Base-by-base conservation (phyloP, 1,140 invertebrate species). In the Hypothenemus hampei region DNA sequence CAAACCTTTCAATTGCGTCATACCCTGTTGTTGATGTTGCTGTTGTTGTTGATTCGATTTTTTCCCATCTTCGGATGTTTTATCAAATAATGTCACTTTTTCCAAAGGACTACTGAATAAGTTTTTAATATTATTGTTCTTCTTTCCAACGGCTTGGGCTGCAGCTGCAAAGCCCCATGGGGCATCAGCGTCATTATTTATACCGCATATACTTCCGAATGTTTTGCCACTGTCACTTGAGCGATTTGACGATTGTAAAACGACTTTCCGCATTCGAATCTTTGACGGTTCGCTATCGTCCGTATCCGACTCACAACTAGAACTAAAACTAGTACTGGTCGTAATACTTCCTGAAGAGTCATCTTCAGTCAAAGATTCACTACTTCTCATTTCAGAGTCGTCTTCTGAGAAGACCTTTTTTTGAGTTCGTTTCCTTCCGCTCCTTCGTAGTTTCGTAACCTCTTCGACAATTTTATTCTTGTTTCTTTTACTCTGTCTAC, bases 101-200 rank as follows among this genome's bases (percentile, higher is more conserved):
- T 53, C 56, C 13, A 49, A 26, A 52, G 39, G 52, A 23, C 31
- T 37, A 6, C 45, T 50, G 23, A 61, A 61, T 10, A 58, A 43
- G 26, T 61, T 61, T 37, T 54, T 47, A n/a, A n/a, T n/a, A n/a
- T n/a, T n/a, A 11, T 11, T 26, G 24, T 58, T 13, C 18, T 5
- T 43, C 47, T 46, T 45, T 18, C 26, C 19, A 48, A 80, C 77
- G 15, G 64, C 63, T 48, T 75, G 75, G 0, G 77, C 78, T 10
- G 78, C 79, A 3, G 78, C 78, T 0, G 86, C 87, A 70, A 89
- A 89, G 0, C 86, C 87, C 87, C 87, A 89, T 10, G 81, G 79
- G 52, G 77, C 77, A 22, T 84, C 78, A 43, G 79, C 69, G 64
- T 78, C 63, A 10, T 72, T 55, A 36, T 70, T 57, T 60, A 77